Evolutionary conservation across 2,797 vertebrate genomes (phyloP), one percentile per base, ranked within the genome.

Genomic region (Fringilla coelebs): DNA sequence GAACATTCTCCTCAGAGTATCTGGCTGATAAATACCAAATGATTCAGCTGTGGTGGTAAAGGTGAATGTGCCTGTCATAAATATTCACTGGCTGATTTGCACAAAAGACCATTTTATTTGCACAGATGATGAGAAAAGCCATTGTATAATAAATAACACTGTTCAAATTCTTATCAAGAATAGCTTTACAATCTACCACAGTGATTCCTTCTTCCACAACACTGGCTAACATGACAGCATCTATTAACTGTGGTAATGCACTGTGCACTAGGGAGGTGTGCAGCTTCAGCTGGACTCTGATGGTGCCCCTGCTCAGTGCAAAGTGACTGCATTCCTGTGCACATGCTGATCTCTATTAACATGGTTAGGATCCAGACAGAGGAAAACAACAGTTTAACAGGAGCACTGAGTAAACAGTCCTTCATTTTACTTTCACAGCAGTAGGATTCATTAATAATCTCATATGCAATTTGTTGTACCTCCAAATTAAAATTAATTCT

Each of bases 31-130:
- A 95, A 96, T 78, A 79, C 77, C 72, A 91, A 71, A 70, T 94
- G 91, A 94, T 93, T 95, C 95, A 90, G 75, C 92, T 85, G 54
- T 31, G 25, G 72, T 77, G 91, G 52, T 46, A 89, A 96, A 97
- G 93, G 88, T 93, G 91, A 96, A 95, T 25, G 36, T 45, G 85
- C 68, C 63, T 86, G 66, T 67, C 70, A 89, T 88, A 94, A 96
- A 96, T 93, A 96, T 93, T 88, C 80, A 46, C 85, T 22, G 71
- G 41, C 49, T 93, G 81, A 95, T 95, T 85, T 95, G 79, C 65
- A 74, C 84, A 92, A 84, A 93, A 91, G 88, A 78, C 68, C 46
- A 36, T 29, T 94, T 83, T 91, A 88, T 93, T 95, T 94, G 71
- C 24, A 79, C 45, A 94, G 84, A 46, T 78, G 84, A 93, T 94